Percentiles rank a stretch among this genome's conserved stretches.
Conservation (phyloP, 2,888 invertebrate species). For the Andrena fulva region DNA sequence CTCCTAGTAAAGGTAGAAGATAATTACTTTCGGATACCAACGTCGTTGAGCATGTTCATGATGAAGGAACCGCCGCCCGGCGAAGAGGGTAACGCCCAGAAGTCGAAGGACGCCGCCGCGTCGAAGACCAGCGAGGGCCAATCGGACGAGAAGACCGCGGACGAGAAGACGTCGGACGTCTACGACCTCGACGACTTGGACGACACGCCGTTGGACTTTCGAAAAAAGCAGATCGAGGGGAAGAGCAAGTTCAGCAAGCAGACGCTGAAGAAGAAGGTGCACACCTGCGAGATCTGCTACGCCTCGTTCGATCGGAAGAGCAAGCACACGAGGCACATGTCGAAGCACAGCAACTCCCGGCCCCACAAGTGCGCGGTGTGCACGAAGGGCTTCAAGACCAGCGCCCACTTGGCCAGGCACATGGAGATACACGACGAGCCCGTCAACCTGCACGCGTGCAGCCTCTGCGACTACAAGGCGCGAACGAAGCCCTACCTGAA, state of each 20-base stretch:
- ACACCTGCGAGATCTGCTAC: conserved; percentile 79
- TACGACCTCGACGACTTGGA: conserved; percentile 71
- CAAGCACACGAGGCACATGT: conserved; percentile 79
- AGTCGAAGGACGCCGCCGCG: conserved; percentile 5
- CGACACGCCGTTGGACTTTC: conserved; percentile 73
- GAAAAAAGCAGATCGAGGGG: conserved; percentile 60
- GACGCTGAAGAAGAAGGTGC: conserved; percentile 62
- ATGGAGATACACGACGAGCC: conserved; percentile 80
- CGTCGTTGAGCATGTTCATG: conserved; percentile 79
- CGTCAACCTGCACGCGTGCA: conserved; percentile 73
- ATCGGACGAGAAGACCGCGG: neutral
- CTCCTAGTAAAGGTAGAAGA: conserved; percentile 80
- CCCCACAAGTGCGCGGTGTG: conserved; percentile 80
- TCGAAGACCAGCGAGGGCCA: neutral
- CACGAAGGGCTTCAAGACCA: conserved; percentile 79
- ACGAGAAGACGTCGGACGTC: neutral
- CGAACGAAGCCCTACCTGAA: conserved; percentile 80
- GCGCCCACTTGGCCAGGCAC: conserved; percentile 76
- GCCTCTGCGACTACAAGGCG: conserved; percentile 79
- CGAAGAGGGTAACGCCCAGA: conserved; percentile 46
- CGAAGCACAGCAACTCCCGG: conserved; percentile 78
- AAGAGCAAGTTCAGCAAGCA: conserved; percentile 9
- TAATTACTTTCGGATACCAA: conserved; percentile 80
- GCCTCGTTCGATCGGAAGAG: conserved; percentile 77
- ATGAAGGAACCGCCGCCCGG: conserved; percentile 74